Percentiles rank a stretch among this genome's conserved stretches.
These are phyloP conservation scores for Protobothrops mucrosquamatus DNA, from an alignment of 2,113 vertebrate genomes.

Conservation along the genomic window DNA sequence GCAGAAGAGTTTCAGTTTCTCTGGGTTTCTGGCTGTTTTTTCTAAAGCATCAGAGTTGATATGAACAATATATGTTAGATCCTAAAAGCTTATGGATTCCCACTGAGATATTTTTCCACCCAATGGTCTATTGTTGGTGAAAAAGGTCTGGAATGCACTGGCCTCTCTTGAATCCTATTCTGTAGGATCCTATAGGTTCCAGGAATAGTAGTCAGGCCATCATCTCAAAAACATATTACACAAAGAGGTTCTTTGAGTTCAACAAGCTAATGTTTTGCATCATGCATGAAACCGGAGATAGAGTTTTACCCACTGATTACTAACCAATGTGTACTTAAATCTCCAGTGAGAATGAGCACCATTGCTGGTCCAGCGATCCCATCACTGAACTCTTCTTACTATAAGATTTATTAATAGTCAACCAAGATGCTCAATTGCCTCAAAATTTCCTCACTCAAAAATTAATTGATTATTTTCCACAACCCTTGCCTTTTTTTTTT, in stretches of 20 bases:
- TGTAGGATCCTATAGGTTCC: background rate
- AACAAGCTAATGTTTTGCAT: background rate
- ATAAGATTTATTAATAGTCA: background rate
- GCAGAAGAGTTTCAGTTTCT: background rate
- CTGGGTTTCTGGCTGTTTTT: background rate
- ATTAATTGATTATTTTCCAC: background rate
- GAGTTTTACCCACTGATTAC: background rate
- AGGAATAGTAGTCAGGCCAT: background rate
- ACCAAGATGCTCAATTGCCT: background rate
- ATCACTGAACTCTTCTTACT: background rate
- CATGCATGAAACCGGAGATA: background rate
- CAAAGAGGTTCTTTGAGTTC: background rate
- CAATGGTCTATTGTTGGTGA: background rate
- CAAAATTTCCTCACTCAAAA: background rate
- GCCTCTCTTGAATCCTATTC: background rate
- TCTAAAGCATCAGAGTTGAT: background rate
- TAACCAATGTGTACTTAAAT: background rate
- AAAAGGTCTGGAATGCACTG: background rate
- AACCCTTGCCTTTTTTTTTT: background rate
- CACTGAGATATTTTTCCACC: background rate
- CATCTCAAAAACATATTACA: background rate
- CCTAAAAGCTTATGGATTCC: background rate
- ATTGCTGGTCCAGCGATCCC: background rate
- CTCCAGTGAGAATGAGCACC: background rate
- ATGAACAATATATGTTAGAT: background rate